Evolutionary conservation across 2,888 invertebrate species (phyloP).

Genomic region (Phragmatobia fuliginosa): DNA sequence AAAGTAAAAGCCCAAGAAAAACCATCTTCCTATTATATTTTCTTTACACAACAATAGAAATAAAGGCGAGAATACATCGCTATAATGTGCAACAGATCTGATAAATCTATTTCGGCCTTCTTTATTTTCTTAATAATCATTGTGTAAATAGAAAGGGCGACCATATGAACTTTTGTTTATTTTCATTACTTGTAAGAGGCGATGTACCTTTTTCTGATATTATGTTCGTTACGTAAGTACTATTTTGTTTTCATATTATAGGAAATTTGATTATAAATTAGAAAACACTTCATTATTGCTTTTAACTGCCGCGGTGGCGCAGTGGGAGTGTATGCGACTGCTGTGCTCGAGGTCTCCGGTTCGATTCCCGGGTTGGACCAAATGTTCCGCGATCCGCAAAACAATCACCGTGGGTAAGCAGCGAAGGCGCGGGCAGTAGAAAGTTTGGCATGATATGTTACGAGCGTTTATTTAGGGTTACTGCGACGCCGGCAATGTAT

Average conservation of each 20-base stretch:
- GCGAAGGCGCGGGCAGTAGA: too few species aligned
- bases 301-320: too few species aligned
- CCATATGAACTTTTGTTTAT: background rate
- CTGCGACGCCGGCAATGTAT: conserved; percentile 11
- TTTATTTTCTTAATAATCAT: conserved; percentile 37
- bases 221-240: too few species aligned
- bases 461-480: conserved; percentile 20
- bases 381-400: too few species aligned
- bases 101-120: conserved; percentile 40
- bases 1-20: conserved; percentile 5
- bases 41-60: conserved; percentile 12
- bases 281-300: too few species aligned
- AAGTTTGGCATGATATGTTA: conserved; percentile 23
- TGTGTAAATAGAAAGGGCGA: conserved; percentile 6
- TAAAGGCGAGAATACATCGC: conserved; percentile 30
- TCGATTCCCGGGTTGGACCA: too few species aligned
- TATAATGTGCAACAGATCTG: conserved; percentile 37
- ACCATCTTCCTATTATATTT: conserved; percentile 1
- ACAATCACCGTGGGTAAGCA: too few species aligned
- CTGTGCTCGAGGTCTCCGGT: too few species aligned
- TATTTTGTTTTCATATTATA: too few species aligned
- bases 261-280: too few species aligned
- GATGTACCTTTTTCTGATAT: background rate
- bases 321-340: too few species aligned
- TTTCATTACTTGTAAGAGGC: background rate